Evolutionary conservation across 2,113 vertebrate genomes (phyloP).

Genomic region (Motacilla alba): DNA sequence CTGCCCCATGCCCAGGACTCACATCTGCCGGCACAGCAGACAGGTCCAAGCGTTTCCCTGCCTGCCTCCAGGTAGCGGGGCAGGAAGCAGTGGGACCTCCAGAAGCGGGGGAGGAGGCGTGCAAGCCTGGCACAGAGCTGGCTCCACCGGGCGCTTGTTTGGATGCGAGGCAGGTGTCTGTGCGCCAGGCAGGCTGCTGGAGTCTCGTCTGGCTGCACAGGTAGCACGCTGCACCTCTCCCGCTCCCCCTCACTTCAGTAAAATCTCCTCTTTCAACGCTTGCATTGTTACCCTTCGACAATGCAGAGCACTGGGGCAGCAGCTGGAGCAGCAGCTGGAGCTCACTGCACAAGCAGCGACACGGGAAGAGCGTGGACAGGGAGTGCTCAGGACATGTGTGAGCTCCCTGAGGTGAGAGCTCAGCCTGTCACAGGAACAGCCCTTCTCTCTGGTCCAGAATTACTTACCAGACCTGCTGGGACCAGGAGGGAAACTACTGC

Average conservation of each 20-base stretch:
- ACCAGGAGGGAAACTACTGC: neutral
- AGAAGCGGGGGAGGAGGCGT: fast-evolving
- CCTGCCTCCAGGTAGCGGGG: fast-evolving
- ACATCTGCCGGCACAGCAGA: no score
- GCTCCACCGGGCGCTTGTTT: fast-evolving
- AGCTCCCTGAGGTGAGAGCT: fast-evolving
- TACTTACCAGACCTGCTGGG: neutral
- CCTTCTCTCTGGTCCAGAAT: neutral
- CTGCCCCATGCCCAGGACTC: neutral
- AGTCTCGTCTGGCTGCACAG: fast-evolving
- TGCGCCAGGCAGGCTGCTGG: neutral
- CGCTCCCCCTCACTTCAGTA: fast-evolving
- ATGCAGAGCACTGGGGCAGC: fast-evolving
- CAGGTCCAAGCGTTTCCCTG: fast-evolving
- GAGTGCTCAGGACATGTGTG: fast-evolving
- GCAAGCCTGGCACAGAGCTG: fast-evolving
- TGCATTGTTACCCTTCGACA: no score
- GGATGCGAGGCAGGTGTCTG: neutral
- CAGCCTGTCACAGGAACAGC: neutral
- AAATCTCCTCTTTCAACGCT: neutral
- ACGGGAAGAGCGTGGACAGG: fast-evolving
- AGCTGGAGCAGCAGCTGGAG: neutral
- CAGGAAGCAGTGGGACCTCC: fast-evolving
- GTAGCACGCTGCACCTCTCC: fast-evolving
- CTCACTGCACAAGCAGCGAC: fast-evolving